Evolutionary conservation across 2,113 vertebrate species (phyloP).

Genomic region (Leptobrachium ailaonicum): DNA sequence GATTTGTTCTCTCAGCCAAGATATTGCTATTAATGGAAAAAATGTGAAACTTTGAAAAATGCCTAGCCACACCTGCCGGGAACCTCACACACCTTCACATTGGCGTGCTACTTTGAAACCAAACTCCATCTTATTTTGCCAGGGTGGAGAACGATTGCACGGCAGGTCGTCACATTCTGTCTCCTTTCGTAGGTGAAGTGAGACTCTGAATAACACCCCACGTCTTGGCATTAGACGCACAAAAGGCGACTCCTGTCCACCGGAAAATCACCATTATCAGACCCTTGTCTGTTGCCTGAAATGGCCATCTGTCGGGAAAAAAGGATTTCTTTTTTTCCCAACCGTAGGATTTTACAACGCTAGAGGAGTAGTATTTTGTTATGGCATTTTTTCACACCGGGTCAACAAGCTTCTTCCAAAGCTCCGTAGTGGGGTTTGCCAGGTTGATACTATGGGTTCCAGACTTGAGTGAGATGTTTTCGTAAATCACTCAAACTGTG

Average conservation of each 20-base stretch:
- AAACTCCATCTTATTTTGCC: constrained; percentile 36
- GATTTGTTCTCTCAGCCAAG: background rate
- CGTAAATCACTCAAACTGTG: no score
- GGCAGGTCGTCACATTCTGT: constrained; percentile 31
- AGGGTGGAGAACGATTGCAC: constrained; percentile 15
- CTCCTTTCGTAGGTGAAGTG: constrained; percentile 44
- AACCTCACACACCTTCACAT: constrained; percentile 8
- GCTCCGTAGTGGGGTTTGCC: background rate
- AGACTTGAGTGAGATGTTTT: no score
- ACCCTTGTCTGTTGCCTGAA: constrained; percentile 46
- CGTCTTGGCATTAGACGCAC: constrained; percentile 39
- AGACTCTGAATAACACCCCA: constrained; percentile 47
- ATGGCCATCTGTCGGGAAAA: constrained; percentile 43
- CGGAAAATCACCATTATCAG: constrained; percentile 44
- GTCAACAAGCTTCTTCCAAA: background rate
- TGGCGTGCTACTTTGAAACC: constrained; percentile 21
- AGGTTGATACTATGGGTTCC: background rate
- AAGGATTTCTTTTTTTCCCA: constrained; percentile 21
- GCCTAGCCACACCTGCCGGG: background rate
- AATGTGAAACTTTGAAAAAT: background rate
- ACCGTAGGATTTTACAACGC: constrained; percentile 12
- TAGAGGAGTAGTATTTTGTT: background rate
- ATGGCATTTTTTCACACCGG: background rate
- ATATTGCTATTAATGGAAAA: constrained; percentile 7
- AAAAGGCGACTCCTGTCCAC: constrained; percentile 14